Base-by-base conservation (phyloP, 1,140 invertebrate species). In the Streblospio benedicti region DNA sequence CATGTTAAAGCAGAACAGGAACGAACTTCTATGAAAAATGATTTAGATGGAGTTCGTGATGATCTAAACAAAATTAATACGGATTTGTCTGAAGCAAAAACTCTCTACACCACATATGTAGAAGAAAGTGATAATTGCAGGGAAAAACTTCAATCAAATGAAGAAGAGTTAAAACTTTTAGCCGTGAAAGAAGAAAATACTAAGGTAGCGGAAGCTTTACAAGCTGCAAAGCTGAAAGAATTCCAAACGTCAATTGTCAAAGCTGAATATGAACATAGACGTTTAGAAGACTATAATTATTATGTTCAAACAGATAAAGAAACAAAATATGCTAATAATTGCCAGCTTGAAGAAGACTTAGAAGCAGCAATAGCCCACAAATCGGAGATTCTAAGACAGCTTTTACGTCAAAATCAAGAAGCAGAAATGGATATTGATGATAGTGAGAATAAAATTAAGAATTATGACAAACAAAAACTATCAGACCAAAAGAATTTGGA, bases 171-270 rank as follows among this genome's bases (percentile, higher is more conserved):
- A 27, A 63, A 66, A 43, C 66, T 74, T 2, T 57, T 75, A 6
- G 59, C 65, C 41, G 70, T 76, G 20, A 75, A 71, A 58, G 67
- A 66, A 60, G 71, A 71, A 38, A 73, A 74, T 64, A 65, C 68
- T 16, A 71, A 66, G 58, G 68, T 64, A 23, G 68, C 68, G 0
- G 74, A 74, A 44, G 71, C 69, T 54, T 70, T 74, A 66, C 71
- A 76, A 47, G 67, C 66, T 32, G 61, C 60, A 25, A 72, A 76
- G 65, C 72, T 74, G 27, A 58, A 59, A 47, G 67, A 69, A 3
- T 33, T 71, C 12, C 61, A 63, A 32, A 49, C 55, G 1, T 65
- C 60, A 44, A 71, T 70, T 25, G 49, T 58, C 25, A 65, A 69
- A 20, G 50, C 66, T 31, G 66, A 70, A 52, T 66, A 68, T 66